These are phyloP conservation scores for Armadillidium nasatum DNA, from an alignment of 1,140 invertebrate genomes.

Conservation along the genomic window DNA sequence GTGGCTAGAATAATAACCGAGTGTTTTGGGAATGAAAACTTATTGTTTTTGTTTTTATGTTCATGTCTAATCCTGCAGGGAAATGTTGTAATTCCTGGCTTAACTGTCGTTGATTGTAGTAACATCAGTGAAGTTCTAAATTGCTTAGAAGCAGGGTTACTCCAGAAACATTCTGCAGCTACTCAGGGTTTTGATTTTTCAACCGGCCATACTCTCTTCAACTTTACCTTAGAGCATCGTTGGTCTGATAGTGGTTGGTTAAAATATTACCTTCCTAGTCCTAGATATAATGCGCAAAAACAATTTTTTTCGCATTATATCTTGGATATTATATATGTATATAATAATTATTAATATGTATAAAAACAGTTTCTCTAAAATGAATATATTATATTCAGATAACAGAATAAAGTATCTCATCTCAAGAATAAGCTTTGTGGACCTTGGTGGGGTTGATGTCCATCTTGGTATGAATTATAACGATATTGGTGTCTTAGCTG, in stretches of 20 bases:
- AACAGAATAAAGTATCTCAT: slow-evolving; percentile 47
- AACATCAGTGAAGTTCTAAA: slow-evolving; percentile 53
- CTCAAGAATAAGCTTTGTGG: slow-evolving; percentile 47
- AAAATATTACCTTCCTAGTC: too few relatives aligned
- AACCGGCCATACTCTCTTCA: slow-evolving; percentile 53
- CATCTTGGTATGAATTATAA: slow-evolving; percentile 29
- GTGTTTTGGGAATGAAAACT: too few relatives aligned
- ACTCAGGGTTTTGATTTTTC: slow-evolving; percentile 54
- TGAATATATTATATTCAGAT: slow-evolving; percentile 34
- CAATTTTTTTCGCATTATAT: too few relatives aligned
- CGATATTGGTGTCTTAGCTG: slow-evolving; percentile 22
- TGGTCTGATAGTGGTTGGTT: slow-evolving; percentile 41
- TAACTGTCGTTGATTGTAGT: slow-evolving; percentile 50
- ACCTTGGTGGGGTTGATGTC: slow-evolving; percentile 53
- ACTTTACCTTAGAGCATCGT: slow-evolving; percentile 44
- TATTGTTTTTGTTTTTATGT: too few relatives aligned
- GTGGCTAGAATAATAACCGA: not conserved
- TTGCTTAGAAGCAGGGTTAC: slow-evolving; percentile 51
- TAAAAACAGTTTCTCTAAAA: not conserved
- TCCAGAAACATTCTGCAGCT: slow-evolving; percentile 51
- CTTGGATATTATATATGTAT: too few relatives aligned
- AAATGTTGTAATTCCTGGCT: slow-evolving; percentile 49
- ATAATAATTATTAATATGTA: too few relatives aligned
- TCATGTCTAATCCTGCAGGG: slow-evolving; percentile 32
- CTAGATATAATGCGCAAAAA: too few relatives aligned